Conservation (phyloP, 2,113 vertebrate species). For the Tor tambroides region DNA sequence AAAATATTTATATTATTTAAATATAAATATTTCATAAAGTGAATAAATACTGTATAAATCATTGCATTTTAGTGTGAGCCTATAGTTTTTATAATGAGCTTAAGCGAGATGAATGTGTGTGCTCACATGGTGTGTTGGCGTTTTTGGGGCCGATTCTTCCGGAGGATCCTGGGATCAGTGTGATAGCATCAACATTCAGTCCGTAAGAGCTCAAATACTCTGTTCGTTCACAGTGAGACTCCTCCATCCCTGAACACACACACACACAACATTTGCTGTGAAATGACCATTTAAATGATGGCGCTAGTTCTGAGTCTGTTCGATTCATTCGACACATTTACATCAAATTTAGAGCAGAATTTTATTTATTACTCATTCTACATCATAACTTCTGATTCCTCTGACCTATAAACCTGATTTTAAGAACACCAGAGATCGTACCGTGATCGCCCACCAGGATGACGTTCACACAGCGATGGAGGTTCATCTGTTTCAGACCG, state of each 20-base stretch:
- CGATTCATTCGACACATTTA: too few species aligned
- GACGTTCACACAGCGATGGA: conserved; percentile 94
- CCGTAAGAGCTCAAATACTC: conserved; percentile 93
- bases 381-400: too few species aligned
- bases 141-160: conserved; percentile 88
- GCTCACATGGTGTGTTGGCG: conserved; percentile 73
- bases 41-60: not conserved
- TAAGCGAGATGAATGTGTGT: not conserved
- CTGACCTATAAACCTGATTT: too few species aligned
- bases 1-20: too few species aligned
- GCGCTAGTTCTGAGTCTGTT: not conserved
- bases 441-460: conserved; percentile 97
- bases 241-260: conserved; percentile 88
- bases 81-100: too few species aligned
- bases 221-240: conserved; percentile 90
- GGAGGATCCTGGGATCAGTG: conserved; percentile 88
- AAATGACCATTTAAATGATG: not conserved
- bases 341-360: too few species aligned
- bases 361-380: too few species aligned
- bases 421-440: conserved; percentile 60
- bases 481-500: conserved; percentile 92
- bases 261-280: not conserved
- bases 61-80: not conserved
- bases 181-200: conserved; percentile 88
- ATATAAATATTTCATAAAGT: not conserved